Evolutionary conservation across 2,797 vertebrate genomes (phyloP).

Genomic region (Mastacembelus armatus): DNA sequence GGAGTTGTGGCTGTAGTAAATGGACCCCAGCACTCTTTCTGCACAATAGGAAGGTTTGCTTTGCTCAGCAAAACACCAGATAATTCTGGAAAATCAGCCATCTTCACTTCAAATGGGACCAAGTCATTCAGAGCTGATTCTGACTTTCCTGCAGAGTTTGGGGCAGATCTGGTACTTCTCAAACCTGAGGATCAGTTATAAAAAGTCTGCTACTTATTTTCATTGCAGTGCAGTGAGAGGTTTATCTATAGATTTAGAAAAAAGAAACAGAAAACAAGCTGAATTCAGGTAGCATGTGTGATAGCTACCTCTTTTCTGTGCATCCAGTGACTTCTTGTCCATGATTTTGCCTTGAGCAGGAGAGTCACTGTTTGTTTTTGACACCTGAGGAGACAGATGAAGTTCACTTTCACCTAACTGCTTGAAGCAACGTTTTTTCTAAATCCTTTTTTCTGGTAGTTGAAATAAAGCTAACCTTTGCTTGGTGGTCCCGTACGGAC

Average conservation of each 20-base stretch:
- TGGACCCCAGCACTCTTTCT: conserved; percentile 64
- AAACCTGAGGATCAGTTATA: conserved; percentile 51
- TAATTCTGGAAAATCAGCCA: conserved; percentile 88
- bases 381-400: conserved; percentile 41
- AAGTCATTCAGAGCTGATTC: conserved; percentile 55
- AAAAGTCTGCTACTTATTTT: neutral
- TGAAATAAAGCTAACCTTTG: conserved; percentile 48
- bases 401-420: neutral
- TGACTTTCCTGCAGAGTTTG: conserved; percentile 45
- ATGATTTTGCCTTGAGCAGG: conserved; percentile 33
- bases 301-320: conserved; percentile 63
- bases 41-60: conserved; percentile 13
- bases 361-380: conserved; percentile 44
- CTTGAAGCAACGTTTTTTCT: neutral
- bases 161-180: conserved; percentile 55
- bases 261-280: neutral
- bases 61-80: conserved; percentile 51
- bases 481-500: conserved; percentile 22
- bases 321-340: conserved; percentile 45
- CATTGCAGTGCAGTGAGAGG: neutral
- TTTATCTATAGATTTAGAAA: neutral
- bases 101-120: conserved; percentile 83
- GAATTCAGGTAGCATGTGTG: neutral
- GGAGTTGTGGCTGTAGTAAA: conserved; percentile 13
- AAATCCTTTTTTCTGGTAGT: neutral